Evolutionary conservation across 2,113 vertebrate species (phyloP).

Genomic region (Mustelus asterias): DNA sequence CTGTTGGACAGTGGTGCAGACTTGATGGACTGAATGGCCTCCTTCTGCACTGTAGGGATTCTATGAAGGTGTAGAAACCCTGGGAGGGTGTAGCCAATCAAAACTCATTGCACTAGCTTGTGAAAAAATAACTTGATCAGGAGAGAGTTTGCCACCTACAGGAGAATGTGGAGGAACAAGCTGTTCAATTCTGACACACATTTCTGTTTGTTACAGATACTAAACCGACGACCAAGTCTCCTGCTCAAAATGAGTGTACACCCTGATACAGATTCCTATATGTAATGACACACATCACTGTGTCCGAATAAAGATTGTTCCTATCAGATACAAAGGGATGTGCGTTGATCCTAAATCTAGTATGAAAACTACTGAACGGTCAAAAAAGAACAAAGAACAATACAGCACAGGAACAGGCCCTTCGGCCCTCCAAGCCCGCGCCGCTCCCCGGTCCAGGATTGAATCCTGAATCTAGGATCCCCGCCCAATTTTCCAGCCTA

Average conservation of each 20-base stretch:
- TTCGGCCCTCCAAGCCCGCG: too few species aligned
- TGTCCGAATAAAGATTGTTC: not conserved
- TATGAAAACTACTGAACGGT: too few species aligned
- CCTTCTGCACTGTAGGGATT: too few species aligned
- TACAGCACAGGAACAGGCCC: too few species aligned
- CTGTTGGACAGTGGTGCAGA: too few species aligned
- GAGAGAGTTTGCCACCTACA: not conserved
- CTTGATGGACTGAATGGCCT: too few species aligned
- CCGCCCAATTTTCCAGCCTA: too few species aligned
- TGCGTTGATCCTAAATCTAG: not conserved
- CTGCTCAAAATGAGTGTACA: not conserved
- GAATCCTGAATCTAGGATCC: too few species aligned
- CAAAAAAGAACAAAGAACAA: too few species aligned
- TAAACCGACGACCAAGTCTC: not conserved
- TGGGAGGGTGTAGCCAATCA: not conserved
- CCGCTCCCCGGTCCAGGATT: too few species aligned
- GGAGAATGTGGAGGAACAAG: not conserved
- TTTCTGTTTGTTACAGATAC: not conserved
- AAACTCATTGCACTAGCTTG: not conserved
- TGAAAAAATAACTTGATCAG: not conserved
- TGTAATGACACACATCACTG: not conserved
- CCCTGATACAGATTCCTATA: not conserved
- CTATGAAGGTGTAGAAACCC: too few species aligned
- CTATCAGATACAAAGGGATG: not conserved
- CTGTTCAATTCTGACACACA: not conserved